A percentile compares a stretch with the other conserved stretches of the same genome.
Conservation (phyloP, 2,888 invertebrate species). For the Biston betularia region DNA sequence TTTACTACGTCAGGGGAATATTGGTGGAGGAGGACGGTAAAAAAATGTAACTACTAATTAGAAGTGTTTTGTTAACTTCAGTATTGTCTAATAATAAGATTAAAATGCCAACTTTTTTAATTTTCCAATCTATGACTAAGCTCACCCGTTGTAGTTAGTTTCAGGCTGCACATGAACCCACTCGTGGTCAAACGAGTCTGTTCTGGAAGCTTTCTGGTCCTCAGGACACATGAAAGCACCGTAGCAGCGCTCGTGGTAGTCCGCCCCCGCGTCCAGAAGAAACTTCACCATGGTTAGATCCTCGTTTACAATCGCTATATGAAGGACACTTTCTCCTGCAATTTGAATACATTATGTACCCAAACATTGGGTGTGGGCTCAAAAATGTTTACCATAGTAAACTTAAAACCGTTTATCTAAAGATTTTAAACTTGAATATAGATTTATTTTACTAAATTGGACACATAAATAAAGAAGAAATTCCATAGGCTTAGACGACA, state of each 20-base stretch:
- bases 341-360: neutral
- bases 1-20: too few relatives aligned
- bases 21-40: too few relatives aligned
- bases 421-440: too few relatives aligned
- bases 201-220: slow-evolving; percentile 93
- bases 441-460: too few relatives aligned
- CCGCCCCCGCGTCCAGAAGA: slow-evolving; percentile 95
- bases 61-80: too few relatives aligned
- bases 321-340: slow-evolving; percentile 96
- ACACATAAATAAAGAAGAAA: too few relatives aligned
- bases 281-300: slow-evolving; percentile 99
- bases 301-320: slow-evolving; percentile 99
- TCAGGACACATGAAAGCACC: slow-evolving; percentile 99
- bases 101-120: neutral
- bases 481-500: too few relatives aligned
- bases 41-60: too few relatives aligned
- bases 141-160: slow-evolving; percentile 93
- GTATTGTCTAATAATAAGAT: too few relatives aligned
- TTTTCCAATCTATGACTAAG: neutral
- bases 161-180: slow-evolving; percentile 51
- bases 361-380: too few relatives aligned
- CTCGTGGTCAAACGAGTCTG: slow-evolving; percentile 45
- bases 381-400: too few relatives aligned
- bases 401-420: too few relatives aligned
- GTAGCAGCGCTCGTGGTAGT: slow-evolving; percentile 96